Conservation (phyloP, 2,113 vertebrate genomes). For the Beaufortia kweichowensis region DNA sequence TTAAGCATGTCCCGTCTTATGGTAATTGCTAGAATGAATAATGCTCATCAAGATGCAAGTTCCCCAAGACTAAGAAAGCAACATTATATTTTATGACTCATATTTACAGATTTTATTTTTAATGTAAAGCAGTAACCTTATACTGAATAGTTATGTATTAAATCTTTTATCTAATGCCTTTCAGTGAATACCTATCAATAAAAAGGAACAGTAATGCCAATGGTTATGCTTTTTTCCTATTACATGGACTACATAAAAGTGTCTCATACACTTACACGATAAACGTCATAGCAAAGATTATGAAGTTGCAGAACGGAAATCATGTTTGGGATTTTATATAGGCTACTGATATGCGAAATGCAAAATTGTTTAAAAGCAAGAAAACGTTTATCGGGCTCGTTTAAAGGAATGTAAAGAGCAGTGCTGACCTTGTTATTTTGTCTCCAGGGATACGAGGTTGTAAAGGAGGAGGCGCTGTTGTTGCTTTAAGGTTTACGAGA, state of each 20-base stretch:
- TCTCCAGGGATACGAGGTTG: conserved; percentile 63
- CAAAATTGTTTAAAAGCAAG: too few species aligned
- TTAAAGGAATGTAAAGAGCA: conserved; percentile 57
- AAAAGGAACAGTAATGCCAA: not conserved
- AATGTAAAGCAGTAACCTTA: conserved; percentile 13
- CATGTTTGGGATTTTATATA: too few species aligned
- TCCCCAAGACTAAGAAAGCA: conserved; percentile 3
- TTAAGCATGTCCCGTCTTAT: conserved; percentile 7
- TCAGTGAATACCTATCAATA: conserved; percentile 8
- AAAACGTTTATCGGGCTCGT: not conserved
- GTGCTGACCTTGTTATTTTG: conserved; percentile 60
- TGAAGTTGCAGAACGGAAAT: too few species aligned
- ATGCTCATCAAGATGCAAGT: not conserved
- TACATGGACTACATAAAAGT: too few species aligned
- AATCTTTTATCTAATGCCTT: conserved; percentile 26
- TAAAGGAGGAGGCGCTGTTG: not conserved
- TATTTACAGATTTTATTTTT: conserved; percentile 23
- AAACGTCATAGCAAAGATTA: too few species aligned
- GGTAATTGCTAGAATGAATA: not conserved
- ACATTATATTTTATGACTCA: conserved; percentile 1
- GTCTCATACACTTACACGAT: too few species aligned
- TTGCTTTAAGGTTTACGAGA: not conserved
- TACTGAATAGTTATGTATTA: not conserved
- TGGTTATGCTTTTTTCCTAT: not conserved
- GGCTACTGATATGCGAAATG: too few species aligned